Conservation (phyloP, 2,888 invertebrate genomes). For the Cephus sareptanus region DNA sequence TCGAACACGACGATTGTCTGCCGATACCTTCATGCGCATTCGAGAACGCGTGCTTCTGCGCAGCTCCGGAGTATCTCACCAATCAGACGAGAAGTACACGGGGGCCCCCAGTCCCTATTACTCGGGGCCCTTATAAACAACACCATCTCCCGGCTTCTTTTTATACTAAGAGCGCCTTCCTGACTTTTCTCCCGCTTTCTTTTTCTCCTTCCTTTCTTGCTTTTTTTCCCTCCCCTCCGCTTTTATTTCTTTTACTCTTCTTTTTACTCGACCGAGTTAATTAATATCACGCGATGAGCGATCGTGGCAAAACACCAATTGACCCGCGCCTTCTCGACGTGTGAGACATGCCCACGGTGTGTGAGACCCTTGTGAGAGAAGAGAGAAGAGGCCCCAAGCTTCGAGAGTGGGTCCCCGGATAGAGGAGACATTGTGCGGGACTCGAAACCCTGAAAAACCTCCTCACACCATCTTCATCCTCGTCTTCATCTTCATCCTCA, state of each 20-base stretch:
- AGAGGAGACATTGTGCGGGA: constrained; percentile 51
- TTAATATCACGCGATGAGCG: constrained; percentile 64
- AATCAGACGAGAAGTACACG: background rate
- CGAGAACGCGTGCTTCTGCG: background rate
- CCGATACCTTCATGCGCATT: background rate
- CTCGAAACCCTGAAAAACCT: constrained; percentile 13
- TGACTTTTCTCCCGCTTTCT: constrained; percentile 45
- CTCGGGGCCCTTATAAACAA: constrained; percentile 57
- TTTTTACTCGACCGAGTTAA: constrained; percentile 46
- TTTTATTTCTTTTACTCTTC: constrained; percentile 16
- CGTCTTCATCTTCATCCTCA: constrained; percentile 1
- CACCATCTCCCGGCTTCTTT: constrained; percentile 61
- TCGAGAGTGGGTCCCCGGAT: constrained; percentile 27
- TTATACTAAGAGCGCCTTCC: constrained; percentile 32
- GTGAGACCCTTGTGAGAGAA: constrained; percentile 11
- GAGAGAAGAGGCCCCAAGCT: constrained; percentile 8
- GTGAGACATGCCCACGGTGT: constrained; percentile 13
- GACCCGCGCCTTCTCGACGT: constrained; percentile 7
- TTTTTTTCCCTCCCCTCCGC: background rate
- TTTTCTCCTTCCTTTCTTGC: constrained; percentile 9
- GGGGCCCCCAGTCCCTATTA: background rate
- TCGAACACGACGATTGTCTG: background rate
- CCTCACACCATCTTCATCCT: constrained; percentile 23
- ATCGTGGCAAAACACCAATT: constrained; percentile 53
- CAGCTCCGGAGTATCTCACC: background rate